Conservation (phyloP, 2,888 invertebrate species). For the Stenodema calcarata region DNA sequence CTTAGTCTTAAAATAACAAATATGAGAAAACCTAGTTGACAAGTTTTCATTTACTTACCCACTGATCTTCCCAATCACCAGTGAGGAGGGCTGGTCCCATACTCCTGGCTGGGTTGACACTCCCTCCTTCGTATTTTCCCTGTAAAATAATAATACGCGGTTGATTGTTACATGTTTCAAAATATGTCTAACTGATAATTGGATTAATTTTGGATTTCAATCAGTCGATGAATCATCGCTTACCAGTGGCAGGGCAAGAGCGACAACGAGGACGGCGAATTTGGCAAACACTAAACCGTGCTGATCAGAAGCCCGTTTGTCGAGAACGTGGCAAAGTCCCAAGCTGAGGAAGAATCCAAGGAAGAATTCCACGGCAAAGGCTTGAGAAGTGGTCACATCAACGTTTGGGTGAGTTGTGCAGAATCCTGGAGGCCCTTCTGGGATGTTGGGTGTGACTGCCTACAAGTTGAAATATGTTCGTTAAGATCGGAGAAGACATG, state of each 20-base stretch:
- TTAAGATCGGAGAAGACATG: no score
- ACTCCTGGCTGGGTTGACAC: constrained; percentile 74
- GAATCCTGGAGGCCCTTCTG: constrained; percentile 55
- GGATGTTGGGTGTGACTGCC: constrained; percentile 60
- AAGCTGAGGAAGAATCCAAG: constrained; percentile 61
- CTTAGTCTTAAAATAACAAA: no score
- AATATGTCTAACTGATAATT: no score
- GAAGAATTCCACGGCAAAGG: constrained; percentile 61
- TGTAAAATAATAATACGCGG: constrained; percentile 53
- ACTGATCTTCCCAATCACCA: constrained; percentile 70
- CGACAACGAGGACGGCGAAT: constrained; percentile 62
- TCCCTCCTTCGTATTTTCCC: constrained; percentile 70
- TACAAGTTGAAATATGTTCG: constrained; percentile 56
- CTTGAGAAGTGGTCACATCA: constrained; percentile 58
- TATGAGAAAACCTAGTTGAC: no score
- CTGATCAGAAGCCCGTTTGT: constrained; percentile 61
- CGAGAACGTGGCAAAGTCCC: constrained; percentile 62
- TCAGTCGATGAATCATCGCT: no score
- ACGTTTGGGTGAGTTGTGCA: constrained; percentile 60
- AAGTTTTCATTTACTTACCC: constrained; percentile 67
- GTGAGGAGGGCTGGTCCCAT: constrained; percentile 77
- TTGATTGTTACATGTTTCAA: no score
- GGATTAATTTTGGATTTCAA: no score
- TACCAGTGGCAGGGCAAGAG: constrained; percentile 60
- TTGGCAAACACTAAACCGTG: constrained; percentile 62